A percentile compares a stretch with the other conserved stretches of the same genome.
Conservation (phyloP, 2,888 invertebrate species). For the Eugnorisma glareosa region DNA sequence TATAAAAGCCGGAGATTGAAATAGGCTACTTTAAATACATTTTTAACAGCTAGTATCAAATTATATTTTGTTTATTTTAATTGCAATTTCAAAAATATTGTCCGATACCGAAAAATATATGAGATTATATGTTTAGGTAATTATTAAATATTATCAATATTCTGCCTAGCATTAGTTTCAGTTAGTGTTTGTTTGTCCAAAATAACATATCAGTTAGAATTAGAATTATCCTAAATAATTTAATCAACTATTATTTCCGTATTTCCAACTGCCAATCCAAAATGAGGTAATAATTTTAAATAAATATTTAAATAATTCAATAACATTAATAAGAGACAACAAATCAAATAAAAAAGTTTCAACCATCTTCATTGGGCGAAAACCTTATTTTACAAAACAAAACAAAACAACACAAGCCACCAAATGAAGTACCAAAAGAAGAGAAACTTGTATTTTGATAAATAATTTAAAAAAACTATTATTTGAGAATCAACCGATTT, state of each 20-base stretch:
- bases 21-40: neutral
- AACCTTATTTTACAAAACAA: neutral
- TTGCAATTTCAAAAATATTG: neutral
- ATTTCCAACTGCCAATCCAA: neutral
- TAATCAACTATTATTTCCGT: neutral
- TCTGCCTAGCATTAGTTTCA: neutral
- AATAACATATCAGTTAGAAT: neutral
- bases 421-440: neutral
- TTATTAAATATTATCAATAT: neutral
- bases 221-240: slow-evolving; percentile 18
- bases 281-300: slow-evolving; percentile 2
- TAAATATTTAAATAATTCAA: neutral
- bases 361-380: neutral
- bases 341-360: neutral
- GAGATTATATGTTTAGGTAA: neutral
- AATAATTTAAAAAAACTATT: neutral
- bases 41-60: neutral
- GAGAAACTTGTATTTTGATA: neutral
- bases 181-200: neutral
- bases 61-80: neutral
- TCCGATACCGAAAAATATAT: neutral
- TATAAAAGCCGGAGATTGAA: neutral
- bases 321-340: neutral
- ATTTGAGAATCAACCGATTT: neutral
- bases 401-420: neutral